Evolutionary conservation across 2,888 invertebrate species (phyloP).

Genomic region (Sthenelais limicola): DNA sequence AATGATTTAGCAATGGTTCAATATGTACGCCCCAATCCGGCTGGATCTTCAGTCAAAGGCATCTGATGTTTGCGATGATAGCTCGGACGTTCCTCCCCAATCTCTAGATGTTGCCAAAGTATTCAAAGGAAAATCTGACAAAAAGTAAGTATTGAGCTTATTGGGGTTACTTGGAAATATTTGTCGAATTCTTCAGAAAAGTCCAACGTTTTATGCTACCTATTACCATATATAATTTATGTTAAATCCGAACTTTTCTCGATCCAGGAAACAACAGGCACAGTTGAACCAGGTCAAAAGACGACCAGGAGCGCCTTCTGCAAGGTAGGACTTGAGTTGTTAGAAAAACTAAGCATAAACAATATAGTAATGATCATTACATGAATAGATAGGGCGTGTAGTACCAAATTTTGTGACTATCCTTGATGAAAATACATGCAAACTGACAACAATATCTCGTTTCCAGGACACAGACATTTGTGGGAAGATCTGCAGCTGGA

Average conservation of each 20-base stretch:
- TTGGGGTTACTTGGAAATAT: background rate
- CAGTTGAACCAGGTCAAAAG: constrained; percentile 4
- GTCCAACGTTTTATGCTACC: background rate
- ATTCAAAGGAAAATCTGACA: constrained; percentile 67
- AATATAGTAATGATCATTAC: no score
- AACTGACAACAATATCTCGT: no score
- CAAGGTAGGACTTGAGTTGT: no score
- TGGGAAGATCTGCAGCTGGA: no score
- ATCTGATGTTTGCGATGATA: constrained; percentile 1
- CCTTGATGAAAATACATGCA: no score
- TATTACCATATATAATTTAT: background rate
- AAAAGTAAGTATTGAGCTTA: constrained; percentile 56
- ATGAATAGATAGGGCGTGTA: no score
- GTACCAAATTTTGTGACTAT: no score
- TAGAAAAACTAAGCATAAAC: no score
- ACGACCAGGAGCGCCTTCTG: constrained; percentile 22
- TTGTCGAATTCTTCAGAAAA: background rate
- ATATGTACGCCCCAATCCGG: constrained; percentile 64
- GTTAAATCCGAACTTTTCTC: background rate
- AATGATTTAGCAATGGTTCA: constrained; percentile 72
- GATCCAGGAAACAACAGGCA: constrained; percentile 8
- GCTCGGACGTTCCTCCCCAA: background rate
- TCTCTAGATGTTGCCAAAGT: constrained; percentile 63
- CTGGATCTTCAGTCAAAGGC: constrained; percentile 54
- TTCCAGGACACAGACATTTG: no score